Conservation (phyloP, 1,140 invertebrate species). For the Rhagoletis zephyria region DNA sequence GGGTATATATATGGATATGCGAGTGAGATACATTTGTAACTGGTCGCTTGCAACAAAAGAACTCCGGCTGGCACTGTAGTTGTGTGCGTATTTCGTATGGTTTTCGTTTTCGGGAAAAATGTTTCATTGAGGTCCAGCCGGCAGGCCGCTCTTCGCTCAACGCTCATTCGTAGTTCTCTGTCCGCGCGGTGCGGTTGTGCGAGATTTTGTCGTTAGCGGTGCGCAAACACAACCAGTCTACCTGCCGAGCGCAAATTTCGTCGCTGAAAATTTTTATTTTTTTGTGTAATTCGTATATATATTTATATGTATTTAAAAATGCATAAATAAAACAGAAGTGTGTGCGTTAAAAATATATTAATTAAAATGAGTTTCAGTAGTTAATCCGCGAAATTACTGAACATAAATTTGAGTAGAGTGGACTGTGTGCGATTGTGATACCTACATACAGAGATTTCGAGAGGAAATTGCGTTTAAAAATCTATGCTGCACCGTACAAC, state of each 20-base stretch:
- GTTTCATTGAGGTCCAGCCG: conserved; percentile 46
- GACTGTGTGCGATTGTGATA: background rate
- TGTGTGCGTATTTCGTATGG: conserved; percentile 7
- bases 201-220: conserved; percentile 28
- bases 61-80: background rate
- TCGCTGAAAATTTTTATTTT: conserved; percentile 9
- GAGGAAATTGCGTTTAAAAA: no score
- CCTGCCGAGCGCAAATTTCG: conserved; percentile 38
- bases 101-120: conserved; percentile 27
- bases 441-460: background rate
- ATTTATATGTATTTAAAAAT: background rate
- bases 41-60: conserved; percentile 7
- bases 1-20: no score
- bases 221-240: conserved; percentile 33
- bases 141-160: conserved; percentile 24
- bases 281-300: background rate
- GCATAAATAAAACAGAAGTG: background rate
- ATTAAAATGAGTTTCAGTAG: background rate
- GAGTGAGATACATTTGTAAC: conserved; percentile 38
- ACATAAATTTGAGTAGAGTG: no score
- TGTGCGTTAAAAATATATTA: background rate
- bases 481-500: no score
- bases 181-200: conserved; percentile 46
- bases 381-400: no score
- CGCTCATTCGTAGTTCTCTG: conserved; percentile 44